phyloP scores from a whole-genome alignment of 2,797 vertebrate species.

The Malacoraja senta region DNA sequence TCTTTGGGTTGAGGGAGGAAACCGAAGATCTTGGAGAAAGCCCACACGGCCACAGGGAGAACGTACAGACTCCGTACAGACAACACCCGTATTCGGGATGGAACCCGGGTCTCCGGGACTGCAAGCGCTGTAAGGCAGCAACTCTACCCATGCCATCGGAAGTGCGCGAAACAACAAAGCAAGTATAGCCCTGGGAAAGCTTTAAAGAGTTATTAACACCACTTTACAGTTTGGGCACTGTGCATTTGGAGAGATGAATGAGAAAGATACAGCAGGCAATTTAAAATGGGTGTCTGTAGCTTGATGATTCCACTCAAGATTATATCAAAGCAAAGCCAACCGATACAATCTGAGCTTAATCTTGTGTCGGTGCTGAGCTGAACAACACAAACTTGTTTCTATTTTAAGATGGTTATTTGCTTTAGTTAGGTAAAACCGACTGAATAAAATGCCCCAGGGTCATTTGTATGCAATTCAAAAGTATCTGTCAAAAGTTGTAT shows the following conservation, averaged over 20 bases:
- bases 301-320: slow-evolving; percentile 8
- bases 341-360: slow-evolving; percentile 16
- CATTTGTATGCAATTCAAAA: slow-evolving; percentile 17
- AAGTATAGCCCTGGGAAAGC: not conserved
- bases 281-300: not conserved
- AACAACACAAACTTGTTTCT: slow-evolving; percentile 11
- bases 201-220: not conserved
- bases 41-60: too few species aligned
- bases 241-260: not conserved
- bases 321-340: slow-evolving; percentile 3
- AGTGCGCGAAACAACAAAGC: not conserved
- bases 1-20: too few species aligned
- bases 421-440: not conserved
- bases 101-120: too few species aligned
- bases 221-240: not conserved
- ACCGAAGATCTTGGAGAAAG: too few species aligned
- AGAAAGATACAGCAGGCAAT: not conserved
- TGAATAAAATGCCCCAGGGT: slow-evolving; percentile 19
- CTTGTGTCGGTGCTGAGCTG: not conserved
- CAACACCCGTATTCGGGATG: too few species aligned
- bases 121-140: too few species aligned
- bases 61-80: too few species aligned
- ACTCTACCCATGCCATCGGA: not conserved
- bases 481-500: slow-evolving; percentile 30
- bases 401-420: slow-evolving; percentile 22